phyloP scores from a whole-genome alignment of 2,797 vertebrate species.

The Molossus alvarezi region DNA sequence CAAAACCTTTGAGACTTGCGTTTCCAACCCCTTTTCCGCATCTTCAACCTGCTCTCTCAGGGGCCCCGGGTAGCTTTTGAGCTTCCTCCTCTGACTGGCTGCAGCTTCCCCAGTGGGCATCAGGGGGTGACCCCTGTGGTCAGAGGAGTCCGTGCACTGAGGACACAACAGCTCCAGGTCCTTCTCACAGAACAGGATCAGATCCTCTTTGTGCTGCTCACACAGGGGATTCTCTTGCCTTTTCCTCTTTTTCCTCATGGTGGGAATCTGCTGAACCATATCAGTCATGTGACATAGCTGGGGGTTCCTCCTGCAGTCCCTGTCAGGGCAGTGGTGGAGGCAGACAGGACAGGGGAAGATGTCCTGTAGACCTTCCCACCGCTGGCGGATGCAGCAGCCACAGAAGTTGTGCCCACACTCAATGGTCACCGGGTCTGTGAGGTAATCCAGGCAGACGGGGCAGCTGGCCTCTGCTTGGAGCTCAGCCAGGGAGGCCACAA shows the following conservation, averaged over 20 bases:
- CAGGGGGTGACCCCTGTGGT: slow-evolving; percentile 90
- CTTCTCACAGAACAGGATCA: neutral
- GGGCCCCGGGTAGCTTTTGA: neutral
- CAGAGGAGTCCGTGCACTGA: slow-evolving; percentile 90
- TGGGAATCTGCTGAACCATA: neutral
- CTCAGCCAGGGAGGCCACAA: neutral
- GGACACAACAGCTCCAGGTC: slow-evolving; percentile 91
- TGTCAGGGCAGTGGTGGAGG: neutral
- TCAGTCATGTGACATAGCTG: neutral
- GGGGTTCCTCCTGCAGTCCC: slow-evolving; percentile 89
- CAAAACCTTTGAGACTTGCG: neutral
- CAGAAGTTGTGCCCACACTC: neutral
- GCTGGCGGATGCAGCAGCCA: neutral
- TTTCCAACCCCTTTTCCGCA: neutral
- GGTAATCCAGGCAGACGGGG: neutral
- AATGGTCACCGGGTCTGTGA: neutral
- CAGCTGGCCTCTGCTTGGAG: slow-evolving; percentile 6
- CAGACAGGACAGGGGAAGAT: neutral
- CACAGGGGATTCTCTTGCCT: slow-evolving; percentile 73
- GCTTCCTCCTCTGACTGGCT: neutral
- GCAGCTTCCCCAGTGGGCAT: slow-evolving; percentile 80
- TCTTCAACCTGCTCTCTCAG: neutral
- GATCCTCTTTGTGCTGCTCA: slow-evolving; percentile 88
- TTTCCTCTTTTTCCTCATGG: neutral
- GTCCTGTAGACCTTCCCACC: neutral